phyloP scores from a whole-genome alignment of 2,113 vertebrate genomes.

The Microcebus murinus region DNA sequence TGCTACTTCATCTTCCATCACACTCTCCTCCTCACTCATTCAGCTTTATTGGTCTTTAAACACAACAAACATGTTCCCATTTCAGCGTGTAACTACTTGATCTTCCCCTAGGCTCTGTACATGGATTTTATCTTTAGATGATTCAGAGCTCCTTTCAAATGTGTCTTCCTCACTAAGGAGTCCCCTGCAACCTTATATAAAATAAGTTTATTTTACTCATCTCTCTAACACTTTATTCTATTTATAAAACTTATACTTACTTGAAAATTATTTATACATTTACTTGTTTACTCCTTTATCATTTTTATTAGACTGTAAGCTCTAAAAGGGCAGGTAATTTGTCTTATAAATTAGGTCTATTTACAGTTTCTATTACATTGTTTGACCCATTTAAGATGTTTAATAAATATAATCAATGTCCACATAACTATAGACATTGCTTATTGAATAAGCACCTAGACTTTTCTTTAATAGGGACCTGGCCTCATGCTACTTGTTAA shows the following conservation, averaged over 20 bases:
- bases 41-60: neutral
- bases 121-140: neutral
- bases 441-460: neutral
- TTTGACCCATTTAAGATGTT: neutral
- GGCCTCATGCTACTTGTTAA: neutral
- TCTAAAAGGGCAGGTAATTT: neutral
- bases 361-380: neutral
- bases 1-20: too few species aligned
- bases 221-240: neutral
- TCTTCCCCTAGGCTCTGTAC: rapidly evolving
- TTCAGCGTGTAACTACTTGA: neutral
- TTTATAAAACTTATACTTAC: neutral
- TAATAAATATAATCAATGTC: neutral
- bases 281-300: neutral
- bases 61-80: neutral
- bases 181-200: neutral
- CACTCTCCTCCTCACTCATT: neutral
- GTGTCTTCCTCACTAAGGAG: neutral
- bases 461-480: neutral
- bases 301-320: neutral
- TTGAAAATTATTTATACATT: neutral
- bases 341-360: neutral
- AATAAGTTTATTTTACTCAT: neutral
- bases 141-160: neutral
- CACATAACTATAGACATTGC: too few species aligned